Percentiles rank a stretch among this genome's conserved stretches.
Evolutionary conservation across 2,113 vertebrate species (phyloP).

Genomic region (Propithecus coquereli): DNA sequence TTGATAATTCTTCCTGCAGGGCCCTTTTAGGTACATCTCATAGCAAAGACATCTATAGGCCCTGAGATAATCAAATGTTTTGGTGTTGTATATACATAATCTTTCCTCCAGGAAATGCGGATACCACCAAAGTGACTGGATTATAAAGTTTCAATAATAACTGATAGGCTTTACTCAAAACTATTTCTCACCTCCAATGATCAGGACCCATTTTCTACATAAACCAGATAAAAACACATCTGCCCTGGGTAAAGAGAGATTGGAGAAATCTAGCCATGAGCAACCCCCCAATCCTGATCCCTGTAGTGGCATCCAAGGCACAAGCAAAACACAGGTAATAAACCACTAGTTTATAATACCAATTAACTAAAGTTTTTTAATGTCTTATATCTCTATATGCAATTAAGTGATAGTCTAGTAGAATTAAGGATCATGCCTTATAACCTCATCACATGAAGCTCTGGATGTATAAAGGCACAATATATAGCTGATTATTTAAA

Average conservation of each 20-base stretch:
- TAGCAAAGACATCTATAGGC: neutral
- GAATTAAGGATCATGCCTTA: neutral
- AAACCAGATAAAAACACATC: neutral
- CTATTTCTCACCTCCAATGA: neutral
- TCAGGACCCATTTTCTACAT: neutral
- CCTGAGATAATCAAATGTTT: neutral
- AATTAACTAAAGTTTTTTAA: neutral
- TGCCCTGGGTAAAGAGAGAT: neutral
- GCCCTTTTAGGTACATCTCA: neutral
- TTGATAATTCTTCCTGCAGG: neutral
- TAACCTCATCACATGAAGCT: neutral
- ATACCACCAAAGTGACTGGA: neutral
- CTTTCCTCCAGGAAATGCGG: neutral
- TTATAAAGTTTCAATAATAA: neutral
- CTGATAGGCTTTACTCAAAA: neutral
- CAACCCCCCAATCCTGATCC: neutral
- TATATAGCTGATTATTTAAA: neutral
- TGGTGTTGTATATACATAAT: neutral
- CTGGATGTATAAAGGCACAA: neutral
- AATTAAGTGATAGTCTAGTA: neutral
- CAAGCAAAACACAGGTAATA: neutral
- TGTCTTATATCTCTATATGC: neutral
- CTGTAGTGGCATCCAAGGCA: rapidly evolving
- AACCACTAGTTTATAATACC: neutral
- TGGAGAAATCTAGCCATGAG: neutral